A percentile compares a stretch with the other conserved stretches of the same genome.
phyloP scores from a whole-genome alignment of 2,888 invertebrate species.

The Tryphoninae sp. region DNA sequence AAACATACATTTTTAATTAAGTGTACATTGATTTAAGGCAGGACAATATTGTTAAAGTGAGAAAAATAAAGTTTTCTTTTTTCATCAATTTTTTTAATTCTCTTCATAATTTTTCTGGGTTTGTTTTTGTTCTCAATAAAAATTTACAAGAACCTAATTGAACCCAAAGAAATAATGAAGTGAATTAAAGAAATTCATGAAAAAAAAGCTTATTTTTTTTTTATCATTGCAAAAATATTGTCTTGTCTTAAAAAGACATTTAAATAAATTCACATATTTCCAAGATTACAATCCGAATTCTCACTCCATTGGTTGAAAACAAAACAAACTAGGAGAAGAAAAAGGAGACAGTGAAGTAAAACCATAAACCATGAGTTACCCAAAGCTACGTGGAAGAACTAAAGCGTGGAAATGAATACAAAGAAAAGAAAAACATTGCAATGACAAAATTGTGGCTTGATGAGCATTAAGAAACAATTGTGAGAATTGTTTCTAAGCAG shows the following conservation, averaged over 20 bases:
- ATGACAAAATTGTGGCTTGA: conserved; percentile 40
- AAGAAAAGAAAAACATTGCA: conserved; percentile 16
- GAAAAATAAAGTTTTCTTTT: too few species aligned
- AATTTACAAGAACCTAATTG: too few species aligned
- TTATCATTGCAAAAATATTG: too few species aligned
- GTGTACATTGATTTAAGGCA: too few species aligned
- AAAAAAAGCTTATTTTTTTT: too few species aligned
- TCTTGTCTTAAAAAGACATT: background rate
- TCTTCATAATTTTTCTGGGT: too few species aligned
- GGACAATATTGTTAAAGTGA: background rate
- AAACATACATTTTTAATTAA: background rate
- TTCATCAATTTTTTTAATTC: too few species aligned
- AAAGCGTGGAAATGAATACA: conserved; percentile 22
- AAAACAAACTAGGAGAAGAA: background rate
- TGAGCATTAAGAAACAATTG: conserved; percentile 36
- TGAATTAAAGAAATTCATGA: too few species aligned
- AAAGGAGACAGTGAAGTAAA: conserved; percentile 47
- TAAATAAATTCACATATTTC: conserved; percentile 2
- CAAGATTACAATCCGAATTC: background rate
- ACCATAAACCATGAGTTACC: conserved; percentile 52
- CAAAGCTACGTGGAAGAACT: conserved; percentile 54
- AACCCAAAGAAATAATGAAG: too few species aligned
- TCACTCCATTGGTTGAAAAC: conserved; percentile 26
- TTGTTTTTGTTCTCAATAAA: too few species aligned
- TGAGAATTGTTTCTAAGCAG: conserved; percentile 26